Base-by-base conservation (phyloP, 2,888 invertebrate genomes). In the Temnothorax unifasciatus region DNA sequence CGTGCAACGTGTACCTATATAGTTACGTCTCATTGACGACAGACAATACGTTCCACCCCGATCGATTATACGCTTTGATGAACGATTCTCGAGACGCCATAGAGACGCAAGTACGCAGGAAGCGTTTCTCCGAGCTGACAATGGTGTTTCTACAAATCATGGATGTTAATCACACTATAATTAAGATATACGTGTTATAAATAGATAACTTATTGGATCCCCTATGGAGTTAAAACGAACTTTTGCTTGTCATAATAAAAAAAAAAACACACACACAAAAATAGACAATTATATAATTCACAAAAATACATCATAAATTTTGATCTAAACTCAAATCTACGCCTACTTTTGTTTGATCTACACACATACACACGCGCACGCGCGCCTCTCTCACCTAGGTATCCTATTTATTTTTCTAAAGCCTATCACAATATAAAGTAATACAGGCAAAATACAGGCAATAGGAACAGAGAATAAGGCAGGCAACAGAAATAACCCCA, bases 11-110 rank as follows among this genome's bases (percentile, higher is more conserved):
- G 21, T 47, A 68, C 29, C 41, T 64, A 50, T 52, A 76, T 41
- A 57, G 79, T 47, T 68, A 59, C 44, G 66, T 79, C 69, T 57
- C 79, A 47, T 79, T 79, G 69, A 34, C 57, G 69, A 15, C 47
- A 54, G 69, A 79, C 69, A 68, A 79, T 79, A 57, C 57, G 47
- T 44, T 57, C 57, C 57, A 21, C 3, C 44, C 47, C 69, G 69
- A 79, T 79, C 79, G 79, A 79, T 79, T 47, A 69, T 57, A 15
- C 18, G 44, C 47, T 13, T 57, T 44, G 69, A 79, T 69, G 79
- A 79, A 29, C 69, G 69, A 68, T 79, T 47, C 79, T 21, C 44
- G n/a, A 44, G 29, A 57, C 44, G 29, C 44, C 15, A 13, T 66
- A 11, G 21, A 52, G 15, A 47, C 64, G 63, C 50, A 18, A 63